phyloP scores from a whole-genome alignment of 2,113 vertebrate species.

The Neopipo cinnamomea region DNA sequence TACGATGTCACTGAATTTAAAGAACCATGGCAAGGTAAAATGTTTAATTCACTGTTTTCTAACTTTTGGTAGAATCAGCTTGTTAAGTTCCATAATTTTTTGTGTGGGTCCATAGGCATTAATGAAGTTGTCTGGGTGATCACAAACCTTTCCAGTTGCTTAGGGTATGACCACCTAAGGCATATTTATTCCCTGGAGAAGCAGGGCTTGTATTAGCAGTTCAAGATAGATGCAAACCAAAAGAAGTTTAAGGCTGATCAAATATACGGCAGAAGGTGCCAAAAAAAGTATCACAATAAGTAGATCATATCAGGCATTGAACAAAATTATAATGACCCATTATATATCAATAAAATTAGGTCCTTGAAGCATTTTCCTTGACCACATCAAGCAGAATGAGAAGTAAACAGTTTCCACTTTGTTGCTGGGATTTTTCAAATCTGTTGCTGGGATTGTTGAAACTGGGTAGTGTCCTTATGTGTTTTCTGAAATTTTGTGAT shows the following conservation, averaged over 20 bases:
- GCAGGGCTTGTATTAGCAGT: neutral
- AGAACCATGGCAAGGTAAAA: conserved; percentile 57
- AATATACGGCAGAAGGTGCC: neutral
- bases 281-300: neutral
- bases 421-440: neutral
- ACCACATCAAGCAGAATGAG: neutral
- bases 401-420: neutral
- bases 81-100: neutral
- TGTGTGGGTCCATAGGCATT: accelerated
- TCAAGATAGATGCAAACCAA: neutral
- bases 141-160: neutral
- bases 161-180: neutral
- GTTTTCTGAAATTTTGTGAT: neutral
- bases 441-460: neutral
- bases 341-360: neutral
- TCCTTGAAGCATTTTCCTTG: neutral
- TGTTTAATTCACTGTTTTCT: neutral
- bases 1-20: conserved; percentile 2
- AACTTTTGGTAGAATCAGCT: neutral
- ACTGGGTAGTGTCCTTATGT: neutral
- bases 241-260: neutral
- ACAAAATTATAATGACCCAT: neutral
- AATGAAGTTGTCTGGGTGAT: neutral
- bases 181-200: neutral
- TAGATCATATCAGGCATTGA: neutral